Conservation (phyloP, 1,140 invertebrate genomes). For the Philotrypesis tridentata region DNA sequence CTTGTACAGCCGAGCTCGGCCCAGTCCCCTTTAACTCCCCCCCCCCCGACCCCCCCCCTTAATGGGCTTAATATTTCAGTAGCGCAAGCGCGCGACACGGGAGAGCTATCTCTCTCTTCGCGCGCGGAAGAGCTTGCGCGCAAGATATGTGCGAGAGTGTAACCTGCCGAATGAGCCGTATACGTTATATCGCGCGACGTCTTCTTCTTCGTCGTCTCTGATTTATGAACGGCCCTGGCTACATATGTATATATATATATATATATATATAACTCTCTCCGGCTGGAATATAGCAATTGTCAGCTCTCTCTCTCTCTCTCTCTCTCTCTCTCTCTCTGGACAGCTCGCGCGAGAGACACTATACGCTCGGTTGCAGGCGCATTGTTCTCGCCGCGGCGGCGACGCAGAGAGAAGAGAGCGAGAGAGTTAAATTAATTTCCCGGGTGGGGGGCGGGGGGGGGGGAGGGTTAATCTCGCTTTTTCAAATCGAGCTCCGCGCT, state of each 20-base stretch:
- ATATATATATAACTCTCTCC: not conserved
- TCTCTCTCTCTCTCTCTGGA: no score
- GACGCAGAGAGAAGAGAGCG: no score
- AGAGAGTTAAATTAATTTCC: not conserved
- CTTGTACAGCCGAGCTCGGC: no score
- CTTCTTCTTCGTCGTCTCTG: not conserved
- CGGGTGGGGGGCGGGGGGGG: no score
- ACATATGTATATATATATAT: no score
- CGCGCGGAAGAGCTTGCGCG: not conserved
- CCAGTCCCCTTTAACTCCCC: no score
- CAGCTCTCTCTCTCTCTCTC: no score
- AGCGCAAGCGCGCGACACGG: not conserved
- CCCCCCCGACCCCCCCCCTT: not conserved
- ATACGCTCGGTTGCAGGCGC: no score
- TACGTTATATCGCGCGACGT: not conserved
- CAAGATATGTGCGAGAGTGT: not conserved
- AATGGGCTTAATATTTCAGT: not conserved
- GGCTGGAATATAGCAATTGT: not conserved
- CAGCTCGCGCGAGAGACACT: no score
- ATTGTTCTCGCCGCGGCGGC: no score
- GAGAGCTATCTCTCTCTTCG: not conserved
- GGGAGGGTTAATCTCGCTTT: no score
- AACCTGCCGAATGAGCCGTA: not conserved
- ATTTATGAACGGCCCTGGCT: not conserved
- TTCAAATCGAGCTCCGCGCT: no score